Conservation (phyloP, 2,888 invertebrate species). For the Julus scandinavius region DNA sequence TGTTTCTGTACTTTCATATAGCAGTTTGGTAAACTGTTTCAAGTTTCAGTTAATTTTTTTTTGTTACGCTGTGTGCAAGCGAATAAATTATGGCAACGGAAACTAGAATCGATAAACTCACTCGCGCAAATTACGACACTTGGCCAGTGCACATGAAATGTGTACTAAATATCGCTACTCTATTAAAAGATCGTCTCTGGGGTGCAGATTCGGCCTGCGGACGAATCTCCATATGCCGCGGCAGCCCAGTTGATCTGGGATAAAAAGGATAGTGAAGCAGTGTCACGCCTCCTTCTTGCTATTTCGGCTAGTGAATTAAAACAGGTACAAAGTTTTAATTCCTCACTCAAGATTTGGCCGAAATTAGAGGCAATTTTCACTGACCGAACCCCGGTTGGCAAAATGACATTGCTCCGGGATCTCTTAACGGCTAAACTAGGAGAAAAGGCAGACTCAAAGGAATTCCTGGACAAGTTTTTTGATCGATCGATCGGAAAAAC, state of each 20-base stretch:
- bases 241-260: constrained; percentile 12
- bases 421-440: background rate
- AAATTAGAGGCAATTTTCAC: background rate
- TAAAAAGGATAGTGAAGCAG: background rate
- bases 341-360: background rate
- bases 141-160: background rate
- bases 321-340: background rate
- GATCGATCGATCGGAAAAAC: too few relatives aligned
- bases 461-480: constrained; percentile 10
- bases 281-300: background rate
- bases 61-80: background rate
- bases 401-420: background rate
- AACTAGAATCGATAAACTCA: background rate
- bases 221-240: background rate
- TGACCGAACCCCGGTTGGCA: background rate
- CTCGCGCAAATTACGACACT: constrained; percentile 2
- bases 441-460: background rate
- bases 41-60: background rate
- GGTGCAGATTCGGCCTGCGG: background rate
- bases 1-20: background rate
- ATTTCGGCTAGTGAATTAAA: background rate
- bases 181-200: background rate
- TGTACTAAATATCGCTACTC: background rate
- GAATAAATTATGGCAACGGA: background rate
- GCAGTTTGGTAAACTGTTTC: too few relatives aligned